Conservation (phyloP, 2,113 vertebrate species). For the Chamaetylas fuelleborni region DNA sequence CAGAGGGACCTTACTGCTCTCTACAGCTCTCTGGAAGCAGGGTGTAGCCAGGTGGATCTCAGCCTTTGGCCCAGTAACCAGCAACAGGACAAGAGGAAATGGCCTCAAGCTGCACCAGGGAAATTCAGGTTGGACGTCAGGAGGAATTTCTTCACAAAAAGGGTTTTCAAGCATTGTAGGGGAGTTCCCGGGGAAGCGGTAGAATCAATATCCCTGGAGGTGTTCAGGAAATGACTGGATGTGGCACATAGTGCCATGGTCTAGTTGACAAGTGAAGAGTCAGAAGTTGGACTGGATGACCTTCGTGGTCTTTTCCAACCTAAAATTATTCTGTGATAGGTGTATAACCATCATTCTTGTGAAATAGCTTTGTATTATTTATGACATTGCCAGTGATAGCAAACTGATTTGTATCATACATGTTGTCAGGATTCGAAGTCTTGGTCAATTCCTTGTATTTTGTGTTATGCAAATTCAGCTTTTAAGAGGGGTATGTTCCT, state of each 20-base stretch:
- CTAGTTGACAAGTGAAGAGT: background rate
- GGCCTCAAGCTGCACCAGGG: background rate
- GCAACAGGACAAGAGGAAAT: background rate
- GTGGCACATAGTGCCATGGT: background rate
- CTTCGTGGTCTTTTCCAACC: background rate
- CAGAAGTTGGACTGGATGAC: background rate
- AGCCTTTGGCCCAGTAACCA: background rate
- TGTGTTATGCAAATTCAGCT: background rate
- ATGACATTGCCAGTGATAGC: background rate
- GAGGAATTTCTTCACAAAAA: background rate
- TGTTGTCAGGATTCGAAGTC: background rate
- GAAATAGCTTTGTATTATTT: background rate
- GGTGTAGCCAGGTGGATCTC: fast-evolving
- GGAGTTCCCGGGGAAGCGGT: background rate
- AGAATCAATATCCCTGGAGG: background rate
- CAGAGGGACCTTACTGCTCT: fast-evolving
- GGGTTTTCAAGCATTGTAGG: background rate
- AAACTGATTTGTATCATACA: background rate
- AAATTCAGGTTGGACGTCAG: background rate
- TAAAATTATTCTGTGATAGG: background rate
- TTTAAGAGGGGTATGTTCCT: conserved; percentile 68
- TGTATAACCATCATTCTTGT: background rate
- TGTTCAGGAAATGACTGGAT: background rate
- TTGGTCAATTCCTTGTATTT: background rate
- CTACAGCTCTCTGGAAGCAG: background rate